Base-by-base conservation (phyloP, 2,888 invertebrate genomes). In the Monopis laevigella region DNA sequence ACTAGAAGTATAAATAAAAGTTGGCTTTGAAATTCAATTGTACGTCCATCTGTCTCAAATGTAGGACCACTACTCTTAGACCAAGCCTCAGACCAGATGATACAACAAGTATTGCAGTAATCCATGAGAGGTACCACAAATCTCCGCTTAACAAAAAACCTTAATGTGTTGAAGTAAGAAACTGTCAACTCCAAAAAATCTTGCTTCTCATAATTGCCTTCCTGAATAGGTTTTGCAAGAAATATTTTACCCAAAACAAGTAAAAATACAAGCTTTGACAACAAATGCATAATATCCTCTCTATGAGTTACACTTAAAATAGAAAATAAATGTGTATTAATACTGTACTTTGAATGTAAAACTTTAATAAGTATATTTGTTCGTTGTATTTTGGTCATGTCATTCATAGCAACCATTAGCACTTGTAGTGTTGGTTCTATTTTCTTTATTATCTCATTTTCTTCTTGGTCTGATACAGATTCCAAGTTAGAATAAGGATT, bases 1-100 rank as follows among this genome's bases (percentile, higher is more conserved):
- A 88, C 61, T 10, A 90, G 63, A 56, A 88, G 84, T 46, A 86
- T 73, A 39, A 84, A 72, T 14, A 88, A 58, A 48, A 88, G 64
- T 58, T 88, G 86, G 54, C 85, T 84, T 49, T 85, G 83, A 44
- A 86, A 69, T 19, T 81, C 59, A 8, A 63, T 48, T 21, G 58
- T 64, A 21, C 55, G 57, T 1, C 57, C 59, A 24, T 56, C 46
- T 2, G 50, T 43, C 16, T 56, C 47, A 28, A 52, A 51, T 26
- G 51, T 48, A 2, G 55, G 54, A 55, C 49, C n/a, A 62, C 53
- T 12, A 55, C 56, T 26, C 60, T 57, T 18, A 52, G 52, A 28
- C 54, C 65, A 70, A 2, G 67, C 48, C 1, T 53, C 50, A 10
- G 56, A 54, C 62, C 66, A 69, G 24, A 72, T 65, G 28, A 62